Evolutionary conservation across 2,113 vertebrate genomes (phyloP).

Genomic region (Notechis scutatus): DNA sequence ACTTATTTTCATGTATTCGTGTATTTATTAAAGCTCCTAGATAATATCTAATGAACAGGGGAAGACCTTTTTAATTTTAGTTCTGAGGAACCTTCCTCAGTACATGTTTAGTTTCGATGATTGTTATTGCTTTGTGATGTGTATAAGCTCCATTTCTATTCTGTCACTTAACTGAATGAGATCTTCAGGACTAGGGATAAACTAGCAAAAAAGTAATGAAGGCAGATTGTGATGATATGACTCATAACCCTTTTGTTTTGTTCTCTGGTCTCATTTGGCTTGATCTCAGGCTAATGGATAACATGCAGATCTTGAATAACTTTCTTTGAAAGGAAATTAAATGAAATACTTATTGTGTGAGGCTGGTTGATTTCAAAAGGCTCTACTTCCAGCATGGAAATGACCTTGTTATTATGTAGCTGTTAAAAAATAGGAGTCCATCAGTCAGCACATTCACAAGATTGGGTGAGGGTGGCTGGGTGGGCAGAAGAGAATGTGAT

Average conservation of each 20-base stretch:
- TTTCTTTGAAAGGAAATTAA: neutral
- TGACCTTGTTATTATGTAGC: neutral
- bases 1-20: neutral
- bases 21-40: neutral
- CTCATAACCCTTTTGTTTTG: neutral
- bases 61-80: neutral
- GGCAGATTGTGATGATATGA: neutral
- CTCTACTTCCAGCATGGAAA: neutral
- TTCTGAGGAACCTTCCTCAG: neutral
- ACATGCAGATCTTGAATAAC: neutral
- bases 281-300: neutral
- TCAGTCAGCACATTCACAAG: neutral
- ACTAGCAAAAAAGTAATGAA: neutral
- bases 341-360: neutral
- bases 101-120: neutral
- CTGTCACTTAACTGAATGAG: neutral
- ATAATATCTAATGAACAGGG: neutral
- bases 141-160: neutral
- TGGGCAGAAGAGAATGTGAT: neutral
- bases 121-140: neutral
- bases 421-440: neutral
- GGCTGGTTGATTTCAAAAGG: neutral
- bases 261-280: neutral
- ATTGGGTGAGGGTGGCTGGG: neutral
- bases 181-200: neutral